Evolutionary conservation across 2,888 invertebrate genomes (phyloP).

Genomic region (Pemphredon lugubris): DNA sequence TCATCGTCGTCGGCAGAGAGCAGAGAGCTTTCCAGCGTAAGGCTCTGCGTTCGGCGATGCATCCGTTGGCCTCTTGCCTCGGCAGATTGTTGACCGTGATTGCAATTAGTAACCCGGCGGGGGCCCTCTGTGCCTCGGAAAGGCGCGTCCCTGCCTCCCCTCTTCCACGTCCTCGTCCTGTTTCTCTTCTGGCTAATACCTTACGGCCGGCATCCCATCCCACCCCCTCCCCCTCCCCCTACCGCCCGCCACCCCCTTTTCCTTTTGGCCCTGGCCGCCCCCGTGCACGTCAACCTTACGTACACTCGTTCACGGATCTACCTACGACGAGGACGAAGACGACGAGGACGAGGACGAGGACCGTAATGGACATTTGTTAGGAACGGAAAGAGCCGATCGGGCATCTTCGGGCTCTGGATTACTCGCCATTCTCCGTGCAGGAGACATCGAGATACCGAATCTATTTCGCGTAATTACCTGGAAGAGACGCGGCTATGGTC

Average conservation of each 20-base stretch:
- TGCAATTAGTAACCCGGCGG: slow-evolving; percentile 76
- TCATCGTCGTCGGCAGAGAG: slow-evolving; percentile 41
- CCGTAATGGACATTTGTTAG: slow-evolving; percentile 68
- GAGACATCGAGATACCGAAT: slow-evolving; percentile 70
- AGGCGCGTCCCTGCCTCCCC: slow-evolving; percentile 41
- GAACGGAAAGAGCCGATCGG: slow-evolving; percentile 58
- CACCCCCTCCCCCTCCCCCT: too few species aligned
- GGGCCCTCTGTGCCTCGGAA: slow-evolving; percentile 64
- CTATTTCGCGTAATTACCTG: slow-evolving; percentile 70
- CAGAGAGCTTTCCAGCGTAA: slow-evolving; percentile 52
- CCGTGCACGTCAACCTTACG: slow-evolving; percentile 67
- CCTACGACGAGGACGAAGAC: slow-evolving; percentile 30
- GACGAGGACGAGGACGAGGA: slow-evolving; percentile 42
- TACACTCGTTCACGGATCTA: slow-evolving; percentile 11
- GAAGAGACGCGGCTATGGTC: slow-evolving; percentile 45
- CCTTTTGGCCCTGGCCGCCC: slow-evolving; percentile 69
- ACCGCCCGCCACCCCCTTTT: slow-evolving; percentile 4
- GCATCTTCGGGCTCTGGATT: slow-evolving; percentile 34
- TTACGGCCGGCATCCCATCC: too few species aligned
- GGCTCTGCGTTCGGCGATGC: slow-evolving; percentile 52
- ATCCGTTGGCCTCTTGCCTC: slow-evolving; percentile 58
- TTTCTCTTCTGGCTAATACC: slow-evolving; percentile 52
- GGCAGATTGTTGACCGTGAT: slow-evolving; percentile 72
- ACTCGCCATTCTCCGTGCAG: slow-evolving; percentile 42
- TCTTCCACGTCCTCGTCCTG: slow-evolving; percentile 22